Conservation (phyloP, 2,113 vertebrate genomes). For the Xenopus tropicalis region DNA sequence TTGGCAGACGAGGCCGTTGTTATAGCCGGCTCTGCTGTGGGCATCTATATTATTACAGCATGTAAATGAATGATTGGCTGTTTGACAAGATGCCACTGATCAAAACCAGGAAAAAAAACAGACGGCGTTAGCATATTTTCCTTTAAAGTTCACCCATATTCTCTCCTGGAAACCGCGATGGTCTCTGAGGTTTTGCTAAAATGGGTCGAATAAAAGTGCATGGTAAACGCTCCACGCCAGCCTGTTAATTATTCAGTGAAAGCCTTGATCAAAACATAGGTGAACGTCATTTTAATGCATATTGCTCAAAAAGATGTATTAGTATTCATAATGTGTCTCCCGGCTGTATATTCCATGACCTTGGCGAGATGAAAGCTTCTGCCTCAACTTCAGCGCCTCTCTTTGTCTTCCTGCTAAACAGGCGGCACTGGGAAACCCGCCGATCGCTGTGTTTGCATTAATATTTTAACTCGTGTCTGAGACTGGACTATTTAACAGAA, state of each 20-base stretch:
- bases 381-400: background rate
- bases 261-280: constrained; percentile 6
- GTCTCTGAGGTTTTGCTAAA: background rate
- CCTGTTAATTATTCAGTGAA: constrained; percentile 1
- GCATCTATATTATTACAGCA: no score
- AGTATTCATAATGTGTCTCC: constrained; percentile 18
- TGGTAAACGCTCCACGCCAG: background rate
- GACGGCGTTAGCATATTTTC: no score
- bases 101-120: no score
- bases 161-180: no score
- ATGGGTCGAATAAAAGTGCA: background rate
- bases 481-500: no score
- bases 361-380: constrained; percentile 25
- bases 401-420: constrained; percentile 19
- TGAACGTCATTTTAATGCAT: constrained; percentile 15
- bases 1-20: no score
- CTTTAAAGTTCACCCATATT: no score
- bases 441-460: background rate
- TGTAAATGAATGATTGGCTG: no score
- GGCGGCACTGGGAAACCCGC: background rate
- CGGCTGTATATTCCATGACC: constrained; percentile 13
- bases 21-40: no score
- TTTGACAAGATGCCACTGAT: no score
- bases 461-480: constrained; percentile 1
- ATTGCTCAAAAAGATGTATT: constrained; percentile 10